Percentiles rank a stretch among this genome's conserved stretches.
Conservation (phyloP, 2,888 invertebrate genomes). For the Pristionchus arcanus region DNA sequence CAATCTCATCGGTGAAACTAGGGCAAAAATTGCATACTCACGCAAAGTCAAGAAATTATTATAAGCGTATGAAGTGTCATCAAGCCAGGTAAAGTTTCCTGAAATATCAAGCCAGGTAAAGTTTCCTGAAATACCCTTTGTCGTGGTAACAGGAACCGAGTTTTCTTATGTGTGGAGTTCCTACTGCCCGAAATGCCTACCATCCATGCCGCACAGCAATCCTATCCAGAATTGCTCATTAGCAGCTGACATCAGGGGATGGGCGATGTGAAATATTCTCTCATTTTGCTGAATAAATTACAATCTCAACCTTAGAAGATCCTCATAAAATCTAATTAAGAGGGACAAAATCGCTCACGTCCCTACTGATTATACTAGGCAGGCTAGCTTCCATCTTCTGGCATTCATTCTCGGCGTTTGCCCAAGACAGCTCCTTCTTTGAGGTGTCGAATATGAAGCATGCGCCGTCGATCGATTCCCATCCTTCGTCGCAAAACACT, state of each 20-base stretch:
- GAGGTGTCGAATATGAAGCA: neutral
- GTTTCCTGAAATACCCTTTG: no score
- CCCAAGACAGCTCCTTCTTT: neutral
- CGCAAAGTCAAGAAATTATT: neutral
- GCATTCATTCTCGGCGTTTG: neutral
- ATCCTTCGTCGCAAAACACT: neutral
- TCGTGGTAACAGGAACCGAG: no score
- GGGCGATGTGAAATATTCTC: neutral
- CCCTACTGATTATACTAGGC: slow-evolving; percentile 12
- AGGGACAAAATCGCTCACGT: neutral
- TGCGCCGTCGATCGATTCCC: neutral
- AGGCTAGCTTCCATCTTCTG: neutral
- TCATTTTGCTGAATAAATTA: slow-evolving; percentile 4
- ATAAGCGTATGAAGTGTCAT: neutral
- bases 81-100: neutral
- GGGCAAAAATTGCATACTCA: neutral
- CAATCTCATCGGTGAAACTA: no score
- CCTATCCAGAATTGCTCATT: neutral
- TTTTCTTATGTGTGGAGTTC: no score
- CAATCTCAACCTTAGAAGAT: no score
- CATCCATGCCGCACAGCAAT: neutral
- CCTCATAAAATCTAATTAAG: neutral
- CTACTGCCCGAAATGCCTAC: neutral
- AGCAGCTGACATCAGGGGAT: neutral
- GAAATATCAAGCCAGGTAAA: neutral